Base-by-base conservation (phyloP, 2,888 invertebrate genomes). In the Helicoverpa assulta region DNA sequence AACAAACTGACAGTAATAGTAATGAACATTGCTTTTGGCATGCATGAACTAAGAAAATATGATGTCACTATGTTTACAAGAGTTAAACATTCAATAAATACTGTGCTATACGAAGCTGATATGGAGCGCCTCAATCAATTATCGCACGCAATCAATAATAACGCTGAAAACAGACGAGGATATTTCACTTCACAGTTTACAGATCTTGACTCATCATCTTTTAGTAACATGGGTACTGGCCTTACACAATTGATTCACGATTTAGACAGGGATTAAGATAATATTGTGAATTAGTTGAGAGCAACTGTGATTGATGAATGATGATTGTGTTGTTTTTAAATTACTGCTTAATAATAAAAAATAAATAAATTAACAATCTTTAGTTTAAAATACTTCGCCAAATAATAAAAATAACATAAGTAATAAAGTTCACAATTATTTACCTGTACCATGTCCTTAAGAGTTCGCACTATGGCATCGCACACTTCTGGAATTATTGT, bases 11-110 rank as follows among this genome's bases (percentile, higher is more conserved):
- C 55, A 65, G 73, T 73, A 72, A 37, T 70, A 73, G 60, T 64
- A 70, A 73, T 65, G 50, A 74, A 70, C 74, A 62, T 66, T 50
- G 56, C 70, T 71, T 77, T 71, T 74, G 76, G 76, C 52, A 71
- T 74, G 74, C 71, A 77, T 65, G 72, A 75, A 61, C 50, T 77
- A 69, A 75, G 64, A 77, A 74, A 77, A 63, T 68, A 68, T 77
- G 74, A 76, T 68, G 59, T 71, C 63, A 63, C 60, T 53, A 74
- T 29, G 16, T 67, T 73, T 26, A 70, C 56, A 40, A 66, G 59
- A 70, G 71, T 67, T 14, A 71, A 74, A 74, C 70, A 76, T 68
- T 71, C 74, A 68, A 74, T 76, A 70, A 76, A 65, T 70, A 76
- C 43, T 70, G 51, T 73, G 57, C 55, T 73, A 73, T 76, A 64